Conservation (phyloP, 2,888 invertebrate species). For the Drosophila villosipedis region DNA sequence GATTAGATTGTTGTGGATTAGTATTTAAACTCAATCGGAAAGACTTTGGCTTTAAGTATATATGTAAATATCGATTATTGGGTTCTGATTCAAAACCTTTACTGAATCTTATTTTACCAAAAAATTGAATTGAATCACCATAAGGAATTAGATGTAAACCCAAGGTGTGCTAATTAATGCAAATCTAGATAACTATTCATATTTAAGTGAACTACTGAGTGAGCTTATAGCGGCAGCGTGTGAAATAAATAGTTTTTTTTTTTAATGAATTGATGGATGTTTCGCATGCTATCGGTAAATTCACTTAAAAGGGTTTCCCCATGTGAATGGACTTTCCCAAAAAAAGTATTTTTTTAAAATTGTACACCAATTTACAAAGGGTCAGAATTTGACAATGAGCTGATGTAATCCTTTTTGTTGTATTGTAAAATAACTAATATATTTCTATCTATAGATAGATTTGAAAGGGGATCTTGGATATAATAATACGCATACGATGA, state of each 20-base stretch:
- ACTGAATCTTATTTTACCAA: background rate
- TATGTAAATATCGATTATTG: too few species aligned
- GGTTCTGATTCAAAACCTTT: too few species aligned
- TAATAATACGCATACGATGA: too few species aligned
- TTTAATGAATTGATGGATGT: background rate
- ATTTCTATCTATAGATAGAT: too few species aligned
- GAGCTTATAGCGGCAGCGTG: background rate
- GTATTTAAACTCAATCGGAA: background rate
- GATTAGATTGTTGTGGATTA: too few species aligned
- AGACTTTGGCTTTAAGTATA: background rate
- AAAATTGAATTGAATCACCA: background rate
- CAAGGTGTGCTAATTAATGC: background rate
- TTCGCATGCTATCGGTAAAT: background rate
- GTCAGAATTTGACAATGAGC: background rate
- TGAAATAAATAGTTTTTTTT: background rate
- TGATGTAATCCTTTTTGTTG: background rate
- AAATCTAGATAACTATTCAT: background rate
- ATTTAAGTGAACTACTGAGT: background rate
- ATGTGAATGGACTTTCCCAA: too few species aligned
- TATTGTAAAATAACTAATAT: too few species aligned
- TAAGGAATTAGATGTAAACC: background rate
- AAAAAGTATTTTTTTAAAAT: too few species aligned
- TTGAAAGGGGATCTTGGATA: too few species aligned
- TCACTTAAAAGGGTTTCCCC: background rate
- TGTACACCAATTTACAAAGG: too few species aligned